phyloP scores from a whole-genome alignment of 2,113 vertebrate species.

The Chiloscyllium plagiosum region DNA sequence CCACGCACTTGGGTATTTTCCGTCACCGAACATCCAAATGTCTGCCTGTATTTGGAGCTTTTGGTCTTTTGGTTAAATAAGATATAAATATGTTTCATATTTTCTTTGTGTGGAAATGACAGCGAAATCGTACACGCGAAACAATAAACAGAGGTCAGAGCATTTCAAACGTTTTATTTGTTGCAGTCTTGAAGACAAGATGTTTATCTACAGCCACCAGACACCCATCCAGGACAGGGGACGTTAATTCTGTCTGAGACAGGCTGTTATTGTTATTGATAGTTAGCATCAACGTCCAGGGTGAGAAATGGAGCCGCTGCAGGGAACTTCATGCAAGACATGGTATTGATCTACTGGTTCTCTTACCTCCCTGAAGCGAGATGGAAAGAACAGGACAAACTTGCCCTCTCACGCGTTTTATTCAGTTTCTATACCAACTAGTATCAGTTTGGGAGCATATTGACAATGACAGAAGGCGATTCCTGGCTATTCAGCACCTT shows the following conservation, averaged over 20 bases:
- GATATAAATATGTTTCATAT: not conserved
- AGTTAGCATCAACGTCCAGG: slow-evolving; percentile 68
- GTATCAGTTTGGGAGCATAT: slow-evolving; percentile 4
- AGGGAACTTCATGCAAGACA: slow-evolving; percentile 57
- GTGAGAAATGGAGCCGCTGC: slow-evolving; percentile 71
- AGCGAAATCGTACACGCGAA: slow-evolving; percentile 47
- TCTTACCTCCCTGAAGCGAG: slow-evolving; percentile 53
- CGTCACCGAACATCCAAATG: not conserved
- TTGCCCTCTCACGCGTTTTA: slow-evolving; percentile 25
- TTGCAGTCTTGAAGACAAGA: slow-evolving; percentile 56
- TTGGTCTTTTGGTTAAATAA: not conserved
- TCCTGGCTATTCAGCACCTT: not conserved
- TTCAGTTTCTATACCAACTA: slow-evolving; percentile 19
- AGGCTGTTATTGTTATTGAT: slow-evolving; percentile 72
- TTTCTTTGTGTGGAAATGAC: not conserved
- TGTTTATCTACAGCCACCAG: slow-evolving; percentile 68
- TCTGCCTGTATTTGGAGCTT: not conserved
- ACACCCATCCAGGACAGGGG: slow-evolving; percentile 56
- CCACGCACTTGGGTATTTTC: not conserved
- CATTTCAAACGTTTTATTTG: slow-evolving; percentile 68
- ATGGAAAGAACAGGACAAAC: slow-evolving; percentile 43
- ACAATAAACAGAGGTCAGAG: slow-evolving; percentile 56
- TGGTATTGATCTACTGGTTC: slow-evolving; percentile 69
- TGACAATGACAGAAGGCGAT: not conserved
- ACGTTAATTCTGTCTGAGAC: slow-evolving; percentile 63